Evolutionary conservation across 2,888 invertebrate genomes (phyloP).

Genomic region (Elysia crispata): DNA sequence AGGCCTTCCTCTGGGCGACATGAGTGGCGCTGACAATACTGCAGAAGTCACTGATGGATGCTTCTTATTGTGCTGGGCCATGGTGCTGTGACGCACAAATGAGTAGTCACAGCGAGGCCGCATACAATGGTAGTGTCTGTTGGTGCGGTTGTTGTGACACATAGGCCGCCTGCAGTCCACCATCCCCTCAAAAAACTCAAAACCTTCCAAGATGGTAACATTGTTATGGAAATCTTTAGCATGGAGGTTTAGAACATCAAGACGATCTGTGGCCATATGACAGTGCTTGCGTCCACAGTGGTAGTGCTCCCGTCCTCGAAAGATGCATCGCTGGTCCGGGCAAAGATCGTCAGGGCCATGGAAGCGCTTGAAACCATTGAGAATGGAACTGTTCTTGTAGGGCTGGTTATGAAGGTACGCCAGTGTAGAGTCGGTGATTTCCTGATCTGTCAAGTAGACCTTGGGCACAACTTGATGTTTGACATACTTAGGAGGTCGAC

Average conservation of each 20-base stretch:
- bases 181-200: constrained; percentile 88
- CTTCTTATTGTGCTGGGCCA: constrained; percentile 85
- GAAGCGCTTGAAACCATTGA: constrained; percentile 72
- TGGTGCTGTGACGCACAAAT: constrained; percentile 86
- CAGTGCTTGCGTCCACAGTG: constrained; percentile 91
- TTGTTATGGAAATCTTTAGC: constrained; percentile 91
- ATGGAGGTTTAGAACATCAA: constrained; percentile 88
- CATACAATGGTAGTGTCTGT: constrained; percentile 87
- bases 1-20: no score
- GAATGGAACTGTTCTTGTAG: constrained; percentile 49
- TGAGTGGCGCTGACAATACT: constrained; percentile 50
- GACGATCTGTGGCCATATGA: constrained; percentile 88
- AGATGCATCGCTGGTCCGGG: constrained; percentile 85
- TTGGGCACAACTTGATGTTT: constrained; percentile 73
- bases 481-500: constrained; percentile 95
- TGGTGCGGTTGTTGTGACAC: constrained; percentile 85
- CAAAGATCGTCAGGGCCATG: constrained; percentile 83
- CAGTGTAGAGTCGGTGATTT: constrained; percentile 61
- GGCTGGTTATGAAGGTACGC: constrained; percentile 46
- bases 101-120: constrained; percentile 85
- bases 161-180: constrained; percentile 84
- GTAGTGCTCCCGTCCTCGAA: constrained; percentile 85
- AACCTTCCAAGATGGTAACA: constrained; percentile 89
- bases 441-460: constrained; percentile 66
- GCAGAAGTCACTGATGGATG: constrained; percentile 76